These are phyloP conservation scores for Julus scanicus DNA, from an alignment of 2,888 invertebrate species.

Conservation along the genomic window DNA sequence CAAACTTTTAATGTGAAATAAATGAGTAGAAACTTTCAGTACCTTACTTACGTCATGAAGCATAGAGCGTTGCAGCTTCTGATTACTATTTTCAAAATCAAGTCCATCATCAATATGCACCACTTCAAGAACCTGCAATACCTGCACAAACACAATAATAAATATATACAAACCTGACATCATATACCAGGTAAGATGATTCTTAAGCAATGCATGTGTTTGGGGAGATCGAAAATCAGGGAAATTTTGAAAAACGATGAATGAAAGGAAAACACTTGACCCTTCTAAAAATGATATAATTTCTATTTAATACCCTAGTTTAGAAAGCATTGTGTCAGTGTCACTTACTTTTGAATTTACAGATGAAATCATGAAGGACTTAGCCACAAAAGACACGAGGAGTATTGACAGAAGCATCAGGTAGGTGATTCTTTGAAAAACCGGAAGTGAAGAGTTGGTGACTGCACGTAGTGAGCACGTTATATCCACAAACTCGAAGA, in stretches of 20 bases:
- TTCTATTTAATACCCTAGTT: not conserved
- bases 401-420: not conserved
- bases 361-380: not conserved
- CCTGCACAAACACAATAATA: not conserved
- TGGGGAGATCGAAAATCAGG: too few species aligned
- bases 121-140: not conserved
- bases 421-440: not conserved
- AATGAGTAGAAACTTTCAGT: not conserved
- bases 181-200: too few species aligned
- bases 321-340: too few species aligned
- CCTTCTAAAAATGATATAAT: not conserved
- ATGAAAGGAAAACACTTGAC: too few species aligned
- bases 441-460: not conserved
- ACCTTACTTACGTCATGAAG: not conserved
- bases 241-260: too few species aligned
- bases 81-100: not conserved
- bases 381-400: not conserved
- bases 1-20: not conserved
- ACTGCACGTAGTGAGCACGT: not conserved
- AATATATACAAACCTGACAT: not conserved
- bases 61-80: not conserved
- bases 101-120: constrained; percentile 44
- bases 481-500: not conserved
- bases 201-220: too few species aligned
- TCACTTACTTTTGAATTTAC: constrained; percentile 4